A percentile compares a stretch with the other conserved stretches of the same genome.
phyloP scores from a whole-genome alignment of 2,113 vertebrate species.

The Centropus bengalensis region DNA sequence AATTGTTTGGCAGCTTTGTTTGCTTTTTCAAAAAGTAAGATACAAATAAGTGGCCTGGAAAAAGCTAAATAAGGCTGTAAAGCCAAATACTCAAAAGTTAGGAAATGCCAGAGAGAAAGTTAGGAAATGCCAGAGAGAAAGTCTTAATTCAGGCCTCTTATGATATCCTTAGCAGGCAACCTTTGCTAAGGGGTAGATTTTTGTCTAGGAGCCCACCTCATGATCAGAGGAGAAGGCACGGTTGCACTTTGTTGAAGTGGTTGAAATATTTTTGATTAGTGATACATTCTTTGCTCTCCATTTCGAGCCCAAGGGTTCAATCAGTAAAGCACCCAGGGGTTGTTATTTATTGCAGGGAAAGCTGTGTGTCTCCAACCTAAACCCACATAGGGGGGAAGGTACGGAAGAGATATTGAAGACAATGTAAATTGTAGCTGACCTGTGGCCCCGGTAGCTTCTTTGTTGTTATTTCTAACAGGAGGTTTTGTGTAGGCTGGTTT shows the following conservation, averaged over 20 bases:
- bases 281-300: neutral
- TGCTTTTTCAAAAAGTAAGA: neutral
- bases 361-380: neutral
- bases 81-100: neutral
- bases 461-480: neutral
- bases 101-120: neutral
- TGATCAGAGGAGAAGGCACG: neutral
- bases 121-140: neutral
- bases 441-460: neutral
- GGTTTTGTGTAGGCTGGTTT: neutral
- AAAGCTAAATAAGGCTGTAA: neutral
- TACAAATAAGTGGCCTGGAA: neutral
- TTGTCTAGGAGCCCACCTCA: neutral
- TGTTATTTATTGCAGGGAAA: neutral
- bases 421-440: neutral
- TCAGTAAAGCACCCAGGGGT: accelerated
- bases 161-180: neutral
- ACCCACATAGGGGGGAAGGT: neutral
- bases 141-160: neutral
- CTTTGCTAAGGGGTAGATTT: neutral
- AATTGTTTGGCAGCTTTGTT: neutral
- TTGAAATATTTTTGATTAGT: neutral
- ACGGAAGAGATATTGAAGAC: neutral
- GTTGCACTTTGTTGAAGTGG: neutral
- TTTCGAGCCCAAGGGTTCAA: neutral